phyloP scores from a whole-genome alignment of 1,140 invertebrate genomes.

The Leptopilina boulardi region DNA sequence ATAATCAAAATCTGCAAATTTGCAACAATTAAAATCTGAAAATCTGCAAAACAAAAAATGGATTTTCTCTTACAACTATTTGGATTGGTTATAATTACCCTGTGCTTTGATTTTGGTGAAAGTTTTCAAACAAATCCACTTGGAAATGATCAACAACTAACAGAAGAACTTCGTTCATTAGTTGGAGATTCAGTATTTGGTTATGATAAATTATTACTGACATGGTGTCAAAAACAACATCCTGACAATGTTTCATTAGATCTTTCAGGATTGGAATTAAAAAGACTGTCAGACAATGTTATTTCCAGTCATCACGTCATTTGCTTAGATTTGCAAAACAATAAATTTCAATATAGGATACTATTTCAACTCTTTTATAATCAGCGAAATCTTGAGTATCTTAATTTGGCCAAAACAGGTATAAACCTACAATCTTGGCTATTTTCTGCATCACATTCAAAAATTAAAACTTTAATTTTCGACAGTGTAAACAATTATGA shows the following conservation, averaged over 20 bases:
- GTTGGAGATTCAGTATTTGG: no score
- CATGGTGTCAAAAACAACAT: background rate
- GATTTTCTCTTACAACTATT: no score
- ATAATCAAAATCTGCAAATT: no score
- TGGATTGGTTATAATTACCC: no score
- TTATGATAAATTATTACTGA: background rate
- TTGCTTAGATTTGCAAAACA: constrained; percentile 29
- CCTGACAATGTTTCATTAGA: constrained; percentile 27
- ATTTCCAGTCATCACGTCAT: constrained; percentile 17
- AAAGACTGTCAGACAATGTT: constrained; percentile 31
- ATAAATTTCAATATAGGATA: constrained; percentile 33
- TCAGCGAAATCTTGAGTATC: constrained; percentile 34
- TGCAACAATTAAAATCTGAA: no score
- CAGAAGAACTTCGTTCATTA: no score
- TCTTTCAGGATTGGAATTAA: constrained; percentile 37
- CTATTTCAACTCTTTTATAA: background rate
- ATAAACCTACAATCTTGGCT: constrained; percentile 21
- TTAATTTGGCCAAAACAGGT: constrained; percentile 40
- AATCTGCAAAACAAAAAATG: no score
- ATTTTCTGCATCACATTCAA: background rate
- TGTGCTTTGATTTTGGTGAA: no score
- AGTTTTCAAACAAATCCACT: no score
- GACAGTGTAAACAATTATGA: background rate
- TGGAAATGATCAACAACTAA: no score
- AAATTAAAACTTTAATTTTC: constrained; percentile 31